A percentile compares a stretch with the other conserved stretches of the same genome.
Conservation (phyloP, 2,797 vertebrate genomes). For the Sparus aurata region DNA sequence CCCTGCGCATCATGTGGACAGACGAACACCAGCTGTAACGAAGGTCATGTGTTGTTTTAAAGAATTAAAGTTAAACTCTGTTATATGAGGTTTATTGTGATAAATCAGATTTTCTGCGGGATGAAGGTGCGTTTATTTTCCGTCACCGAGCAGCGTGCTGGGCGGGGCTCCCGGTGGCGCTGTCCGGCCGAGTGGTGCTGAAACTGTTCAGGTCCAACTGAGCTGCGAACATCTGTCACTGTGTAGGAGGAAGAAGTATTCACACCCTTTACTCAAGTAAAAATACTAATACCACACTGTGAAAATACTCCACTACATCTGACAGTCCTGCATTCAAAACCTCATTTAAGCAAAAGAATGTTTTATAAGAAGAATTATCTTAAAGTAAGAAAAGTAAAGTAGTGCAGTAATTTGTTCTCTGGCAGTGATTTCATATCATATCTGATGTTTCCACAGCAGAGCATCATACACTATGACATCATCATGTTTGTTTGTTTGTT, state of each 20-base stretch:
- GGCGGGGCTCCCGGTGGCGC: slow-evolving; percentile 56
- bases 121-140: slow-evolving; percentile 35
- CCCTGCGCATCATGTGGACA: background rate
- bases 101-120: background rate
- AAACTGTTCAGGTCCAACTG: slow-evolving; percentile 4
- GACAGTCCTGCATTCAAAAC: background rate
- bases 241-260: too few relatives aligned
- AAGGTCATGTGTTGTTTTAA: background rate
- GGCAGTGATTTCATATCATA: too few relatives aligned
- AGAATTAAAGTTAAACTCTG: background rate
- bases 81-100: accelerated
- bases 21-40: background rate
- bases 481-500: background rate
- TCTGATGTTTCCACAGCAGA: too few relatives aligned
- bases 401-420: too few relatives aligned
- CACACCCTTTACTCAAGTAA: too few relatives aligned
- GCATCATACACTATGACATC: too few relatives aligned
- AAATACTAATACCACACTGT: too few relatives aligned
- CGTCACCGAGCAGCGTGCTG: background rate
- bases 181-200: slow-evolving; percentile 62
- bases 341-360: too few relatives aligned
- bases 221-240: background rate
- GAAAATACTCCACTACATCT: background rate
- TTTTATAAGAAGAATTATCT: too few relatives aligned
- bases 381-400: too few relatives aligned